Percentiles rank a stretch among this genome's conserved stretches.
Evolutionary conservation across 2,888 invertebrate species (phyloP).

Genomic region (Endotricha flammealis): DNA sequence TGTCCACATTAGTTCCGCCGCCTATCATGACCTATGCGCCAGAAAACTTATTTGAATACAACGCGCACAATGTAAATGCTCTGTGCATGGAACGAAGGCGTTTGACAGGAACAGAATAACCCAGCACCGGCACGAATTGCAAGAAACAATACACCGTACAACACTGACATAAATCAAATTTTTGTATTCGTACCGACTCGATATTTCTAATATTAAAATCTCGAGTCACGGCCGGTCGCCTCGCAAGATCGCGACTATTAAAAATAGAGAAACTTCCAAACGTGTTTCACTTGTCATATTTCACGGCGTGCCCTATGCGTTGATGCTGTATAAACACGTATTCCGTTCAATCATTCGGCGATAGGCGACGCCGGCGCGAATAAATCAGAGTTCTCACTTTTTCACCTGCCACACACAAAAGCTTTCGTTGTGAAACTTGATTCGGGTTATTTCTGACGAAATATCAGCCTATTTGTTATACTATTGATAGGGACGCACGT

Average conservation of each 20-base stretch:
- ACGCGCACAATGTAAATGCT: slow-evolving; percentile 33
- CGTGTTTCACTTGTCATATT: slow-evolving; percentile 69
- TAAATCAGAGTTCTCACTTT: slow-evolving; percentile 76
- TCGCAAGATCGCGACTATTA: slow-evolving; percentile 41
- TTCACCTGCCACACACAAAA: slow-evolving; percentile 79
- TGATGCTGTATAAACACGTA: slow-evolving; percentile 72
- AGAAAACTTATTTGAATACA: slow-evolving; percentile 40
- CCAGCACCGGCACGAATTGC: slow-evolving; percentile 30
- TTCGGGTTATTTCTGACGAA: slow-evolving; percentile 78
- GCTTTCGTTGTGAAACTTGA: slow-evolving; percentile 75
- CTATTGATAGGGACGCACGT: slow-evolving; percentile 75
- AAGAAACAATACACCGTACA: slow-evolving; percentile 57
- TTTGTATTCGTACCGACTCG: slow-evolving; percentile 41
- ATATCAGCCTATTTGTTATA: slow-evolving; percentile 78
- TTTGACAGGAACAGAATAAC: slow-evolving; percentile 60
- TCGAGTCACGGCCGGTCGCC: slow-evolving; percentile 38
- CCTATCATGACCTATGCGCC: slow-evolving; percentile 16
- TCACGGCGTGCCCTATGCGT: slow-evolving; percentile 61
- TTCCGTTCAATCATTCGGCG: slow-evolving; percentile 71
- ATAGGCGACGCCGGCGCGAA: slow-evolving; percentile 73
- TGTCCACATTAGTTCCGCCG: neutral
- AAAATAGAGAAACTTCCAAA: slow-evolving; percentile 40
- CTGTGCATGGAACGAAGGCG: slow-evolving; percentile 39
- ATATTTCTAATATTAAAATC: slow-evolving; percentile 54
- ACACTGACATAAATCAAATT: slow-evolving; percentile 61